These are phyloP conservation scores for Panagrolaimus sp. DNA, from an alignment of 1,140 invertebrate genomes.

Conservation along the genomic window DNA sequence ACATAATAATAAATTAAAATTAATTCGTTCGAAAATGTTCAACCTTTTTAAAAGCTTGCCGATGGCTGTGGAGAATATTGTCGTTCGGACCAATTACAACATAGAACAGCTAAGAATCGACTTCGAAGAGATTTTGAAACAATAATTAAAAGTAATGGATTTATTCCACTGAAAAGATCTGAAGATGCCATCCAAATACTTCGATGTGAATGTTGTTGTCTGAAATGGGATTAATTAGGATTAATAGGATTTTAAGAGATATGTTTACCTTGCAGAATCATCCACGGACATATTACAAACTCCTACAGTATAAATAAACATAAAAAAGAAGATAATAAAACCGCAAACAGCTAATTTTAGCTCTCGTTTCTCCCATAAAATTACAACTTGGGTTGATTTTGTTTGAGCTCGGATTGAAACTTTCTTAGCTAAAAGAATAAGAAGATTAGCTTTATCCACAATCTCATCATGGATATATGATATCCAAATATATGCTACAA, in stretches of 20 bases:
- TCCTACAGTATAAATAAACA: slow-evolving; percentile 12
- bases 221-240: too few species aligned
- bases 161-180: slow-evolving; percentile 11
- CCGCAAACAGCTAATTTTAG: slow-evolving; percentile 8
- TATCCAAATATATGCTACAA: too few species aligned
- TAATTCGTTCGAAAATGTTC: too few species aligned
- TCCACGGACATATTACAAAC: neutral
- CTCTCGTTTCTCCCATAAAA: slow-evolving; percentile 12
- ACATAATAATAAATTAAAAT: too few species aligned
- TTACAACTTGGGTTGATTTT: neutral
- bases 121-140: neutral
- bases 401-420: neutral
- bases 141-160: neutral
- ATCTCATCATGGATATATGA: too few species aligned
- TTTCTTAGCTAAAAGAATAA: slow-evolving; percentile 4
- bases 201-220: slow-evolving; percentile 2
- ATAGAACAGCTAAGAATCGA: neutral
- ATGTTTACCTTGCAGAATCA: neutral
- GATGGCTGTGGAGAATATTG: too few species aligned
- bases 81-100: slow-evolving; percentile 3
- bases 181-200: slow-evolving; percentile 1
- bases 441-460: neutral
- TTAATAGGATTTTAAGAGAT: too few species aligned
- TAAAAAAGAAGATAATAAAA: slow-evolving; percentile 3
- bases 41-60: too few species aligned